These are phyloP conservation scores for Nyctereutes procyonoides DNA, from an alignment of 2,113 vertebrate genomes.

Conservation along the genomic window DNA sequence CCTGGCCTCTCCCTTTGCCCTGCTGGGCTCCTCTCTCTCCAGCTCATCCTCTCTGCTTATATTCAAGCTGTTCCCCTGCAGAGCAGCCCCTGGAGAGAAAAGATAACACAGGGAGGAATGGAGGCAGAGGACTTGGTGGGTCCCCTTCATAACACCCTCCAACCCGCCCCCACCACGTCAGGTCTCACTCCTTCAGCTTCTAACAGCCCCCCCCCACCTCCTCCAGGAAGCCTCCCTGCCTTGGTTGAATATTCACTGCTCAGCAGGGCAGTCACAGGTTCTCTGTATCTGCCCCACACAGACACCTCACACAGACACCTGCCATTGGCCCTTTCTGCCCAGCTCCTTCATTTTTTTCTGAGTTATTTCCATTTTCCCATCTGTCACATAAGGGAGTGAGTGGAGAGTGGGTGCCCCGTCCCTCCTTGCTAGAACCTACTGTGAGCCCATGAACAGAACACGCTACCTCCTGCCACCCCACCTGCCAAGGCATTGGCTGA, in stretches of 20 bases:
- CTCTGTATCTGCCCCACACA: neutral
- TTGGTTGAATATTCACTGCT: neutral
- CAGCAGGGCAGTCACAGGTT: neutral
- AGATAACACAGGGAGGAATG: fast-evolving
- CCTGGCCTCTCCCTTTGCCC: neutral
- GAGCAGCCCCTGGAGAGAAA: neutral
- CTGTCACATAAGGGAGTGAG: neutral
- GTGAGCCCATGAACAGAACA: neutral
- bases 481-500: neutral
- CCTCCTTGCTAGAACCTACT: neutral
- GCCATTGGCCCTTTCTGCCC: neutral
- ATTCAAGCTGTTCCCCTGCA: too few relatives aligned
- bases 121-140: neutral
- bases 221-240: neutral
- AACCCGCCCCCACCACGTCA: neutral
- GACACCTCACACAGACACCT: neutral
- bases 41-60: neutral
- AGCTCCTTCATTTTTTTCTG: neutral
- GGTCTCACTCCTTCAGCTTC: neutral
- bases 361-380: neutral
- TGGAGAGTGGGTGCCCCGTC: neutral
- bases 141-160: neutral
- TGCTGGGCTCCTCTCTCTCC: neutral
- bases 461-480: neutral
- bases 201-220: neutral